Percentiles rank a stretch among this genome's conserved stretches.
phyloP scores from a whole-genome alignment of 2,797 vertebrate genomes.

The Sebastiscus tertius region DNA sequence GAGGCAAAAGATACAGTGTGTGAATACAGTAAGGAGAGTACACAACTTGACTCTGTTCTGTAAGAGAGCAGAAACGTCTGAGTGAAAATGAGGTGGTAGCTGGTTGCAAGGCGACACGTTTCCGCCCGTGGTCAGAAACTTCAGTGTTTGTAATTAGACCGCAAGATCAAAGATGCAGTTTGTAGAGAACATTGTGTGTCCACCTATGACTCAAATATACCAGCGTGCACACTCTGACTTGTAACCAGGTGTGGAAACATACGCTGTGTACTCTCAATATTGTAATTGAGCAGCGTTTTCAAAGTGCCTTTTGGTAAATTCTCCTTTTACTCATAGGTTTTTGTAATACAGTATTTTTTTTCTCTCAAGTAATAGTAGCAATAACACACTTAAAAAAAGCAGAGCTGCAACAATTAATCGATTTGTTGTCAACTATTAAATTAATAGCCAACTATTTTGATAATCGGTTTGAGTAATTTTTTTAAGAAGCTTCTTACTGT shows the following conservation, averaged over 20 bases:
- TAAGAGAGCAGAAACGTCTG: background rate
- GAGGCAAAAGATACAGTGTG: conserved; percentile 23
- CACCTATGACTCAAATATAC: conserved; percentile 4
- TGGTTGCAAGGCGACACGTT: background rate
- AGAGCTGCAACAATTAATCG: too few species aligned
- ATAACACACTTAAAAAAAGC: background rate
- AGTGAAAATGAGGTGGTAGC: background rate
- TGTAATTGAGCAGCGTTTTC: background rate
- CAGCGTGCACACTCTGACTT: background rate
- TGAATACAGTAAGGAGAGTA: background rate
- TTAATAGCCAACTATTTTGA: too few species aligned
- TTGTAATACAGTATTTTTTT: background rate
- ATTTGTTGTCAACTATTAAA: too few species aligned
- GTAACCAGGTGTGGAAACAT: background rate
- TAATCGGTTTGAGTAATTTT: too few species aligned
- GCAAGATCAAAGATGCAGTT: conserved; percentile 23
- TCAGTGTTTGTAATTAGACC: background rate
- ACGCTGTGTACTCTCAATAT: background rate
- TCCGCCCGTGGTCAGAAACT: background rate
- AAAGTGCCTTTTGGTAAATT: background rate
- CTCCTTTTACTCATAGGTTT: background rate
- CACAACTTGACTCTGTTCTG: background rate
- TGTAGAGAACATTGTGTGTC: background rate
- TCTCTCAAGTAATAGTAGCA: background rate
- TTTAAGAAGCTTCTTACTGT: too few species aligned